Conservation (phyloP, 2,888 invertebrate species). For the Eupithecia abbreviata region DNA sequence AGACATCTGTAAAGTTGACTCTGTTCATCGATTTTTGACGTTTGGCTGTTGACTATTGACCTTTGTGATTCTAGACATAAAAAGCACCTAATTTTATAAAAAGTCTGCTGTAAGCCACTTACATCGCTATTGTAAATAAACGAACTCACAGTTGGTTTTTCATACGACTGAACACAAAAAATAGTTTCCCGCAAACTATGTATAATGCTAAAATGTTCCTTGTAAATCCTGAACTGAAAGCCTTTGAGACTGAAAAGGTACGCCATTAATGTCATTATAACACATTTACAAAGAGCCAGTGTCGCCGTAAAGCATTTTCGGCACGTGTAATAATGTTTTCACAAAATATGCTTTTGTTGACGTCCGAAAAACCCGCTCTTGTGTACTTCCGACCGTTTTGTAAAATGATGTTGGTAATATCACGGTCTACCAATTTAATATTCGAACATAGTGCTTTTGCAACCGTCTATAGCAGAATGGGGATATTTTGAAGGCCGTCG, state of each 20-base stretch:
- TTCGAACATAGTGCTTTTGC: slow-evolving; percentile 19
- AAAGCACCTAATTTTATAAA: too few species aligned
- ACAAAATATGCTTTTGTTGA: slow-evolving; percentile 33
- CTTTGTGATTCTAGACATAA: too few species aligned
- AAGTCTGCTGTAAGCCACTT: too few species aligned
- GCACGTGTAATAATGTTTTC: slow-evolving; percentile 32
- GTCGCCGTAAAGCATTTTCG: slow-evolving; percentile 32
- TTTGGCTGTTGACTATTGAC: too few species aligned
- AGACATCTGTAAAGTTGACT: too few species aligned
- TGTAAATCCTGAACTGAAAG: background rate
- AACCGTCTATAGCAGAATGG: slow-evolving; percentile 4
- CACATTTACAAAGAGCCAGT: slow-evolving; percentile 11
- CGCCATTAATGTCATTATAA: slow-evolving; percentile 16
- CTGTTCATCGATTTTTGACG: too few species aligned
- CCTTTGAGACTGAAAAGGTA: slow-evolving; percentile 4
- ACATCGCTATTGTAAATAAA: background rate
- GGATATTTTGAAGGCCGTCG: slow-evolving; percentile 6
- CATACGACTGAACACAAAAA: background rate
- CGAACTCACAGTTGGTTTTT: background rate
- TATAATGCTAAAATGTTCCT: background rate
- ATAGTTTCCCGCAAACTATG: background rate
- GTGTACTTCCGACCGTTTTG: slow-evolving; percentile 16
- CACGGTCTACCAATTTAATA: slow-evolving; percentile 18
- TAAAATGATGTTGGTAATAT: slow-evolving; percentile 22
- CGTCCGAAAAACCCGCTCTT: slow-evolving; percentile 13